Evolutionary conservation across 2,113 vertebrate genomes (phyloP).

Genomic region (Nibea coibor): DNA sequence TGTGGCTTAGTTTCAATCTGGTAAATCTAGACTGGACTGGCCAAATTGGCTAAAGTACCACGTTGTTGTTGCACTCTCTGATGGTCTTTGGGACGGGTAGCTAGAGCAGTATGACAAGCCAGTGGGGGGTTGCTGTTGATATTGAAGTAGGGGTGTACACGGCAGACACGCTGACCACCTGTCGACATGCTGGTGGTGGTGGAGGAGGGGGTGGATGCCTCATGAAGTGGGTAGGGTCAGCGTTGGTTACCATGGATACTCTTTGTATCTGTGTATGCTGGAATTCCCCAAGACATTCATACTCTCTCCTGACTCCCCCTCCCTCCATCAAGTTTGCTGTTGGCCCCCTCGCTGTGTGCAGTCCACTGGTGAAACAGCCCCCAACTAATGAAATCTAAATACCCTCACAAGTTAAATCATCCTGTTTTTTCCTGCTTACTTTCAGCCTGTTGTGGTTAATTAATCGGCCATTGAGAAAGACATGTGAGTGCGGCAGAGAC

Average conservation of each 20-base stretch:
- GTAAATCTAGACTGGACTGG: neutral
- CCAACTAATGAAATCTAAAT: constrained; percentile 81
- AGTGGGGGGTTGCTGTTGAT: constrained; percentile 39
- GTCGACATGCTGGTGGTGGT: constrained; percentile 56
- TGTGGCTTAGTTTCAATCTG: constrained; percentile 3
- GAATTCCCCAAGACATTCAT: constrained; percentile 58
- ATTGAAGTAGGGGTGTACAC: constrained; percentile 47
- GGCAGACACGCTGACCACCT: constrained; percentile 67
- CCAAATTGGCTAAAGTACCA: neutral
- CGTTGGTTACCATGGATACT: constrained; percentile 70
- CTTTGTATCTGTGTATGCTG: constrained; percentile 58
- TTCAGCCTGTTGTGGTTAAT: constrained; percentile 69
- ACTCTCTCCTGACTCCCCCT: constrained; percentile 8
- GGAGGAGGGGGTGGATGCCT: constrained; percentile 42
- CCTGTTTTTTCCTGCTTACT: constrained; percentile 43
- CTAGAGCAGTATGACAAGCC: constrained; percentile 6
- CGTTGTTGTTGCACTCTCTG: neutral
- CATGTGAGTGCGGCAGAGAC: constrained; percentile 54
- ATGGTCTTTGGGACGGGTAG: neutral
- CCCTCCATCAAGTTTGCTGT: constrained; percentile 34
- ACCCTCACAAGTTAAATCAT: constrained; percentile 63
- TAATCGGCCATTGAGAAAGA: constrained; percentile 68
- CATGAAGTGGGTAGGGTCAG: constrained; percentile 63
- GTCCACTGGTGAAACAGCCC: constrained; percentile 67
- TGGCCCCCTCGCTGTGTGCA: constrained; percentile 55